Conservation (phyloP, 2,797 vertebrate species). For the Arctocebus calabarensis region DNA sequence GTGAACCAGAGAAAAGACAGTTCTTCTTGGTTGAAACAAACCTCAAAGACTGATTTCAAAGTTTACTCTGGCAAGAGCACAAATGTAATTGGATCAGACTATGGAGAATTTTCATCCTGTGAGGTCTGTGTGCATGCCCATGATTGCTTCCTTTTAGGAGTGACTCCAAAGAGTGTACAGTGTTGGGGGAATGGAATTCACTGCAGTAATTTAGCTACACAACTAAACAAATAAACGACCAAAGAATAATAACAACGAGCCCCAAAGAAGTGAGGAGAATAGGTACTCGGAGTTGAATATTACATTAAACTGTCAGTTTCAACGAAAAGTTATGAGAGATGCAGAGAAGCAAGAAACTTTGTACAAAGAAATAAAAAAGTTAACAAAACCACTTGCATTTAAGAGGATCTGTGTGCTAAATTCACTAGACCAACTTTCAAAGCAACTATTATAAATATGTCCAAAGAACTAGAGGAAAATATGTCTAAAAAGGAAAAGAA, state of each 20-base stretch:
- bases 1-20: neutral
- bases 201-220: neutral
- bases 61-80: neutral
- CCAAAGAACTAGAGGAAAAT: neutral
- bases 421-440: neutral
- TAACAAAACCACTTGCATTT: neutral
- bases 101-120: neutral
- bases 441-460: neutral
- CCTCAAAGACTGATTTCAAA: neutral
- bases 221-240: neutral
- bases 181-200: neutral
- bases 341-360: neutral
- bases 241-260: neutral
- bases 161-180: neutral
- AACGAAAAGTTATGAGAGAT: neutral
- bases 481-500: neutral
- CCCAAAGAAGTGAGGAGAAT: neutral
- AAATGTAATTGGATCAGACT: neutral
- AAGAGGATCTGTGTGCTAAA: neutral
- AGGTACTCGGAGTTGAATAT: neutral
- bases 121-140: neutral
- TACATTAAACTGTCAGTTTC: neutral
- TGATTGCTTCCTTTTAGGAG: neutral
- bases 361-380: neutral
- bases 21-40: neutral